Evolutionary conservation across 1,140 invertebrate genomes (phyloP).

Genomic region (Argopecten irradians): DNA sequence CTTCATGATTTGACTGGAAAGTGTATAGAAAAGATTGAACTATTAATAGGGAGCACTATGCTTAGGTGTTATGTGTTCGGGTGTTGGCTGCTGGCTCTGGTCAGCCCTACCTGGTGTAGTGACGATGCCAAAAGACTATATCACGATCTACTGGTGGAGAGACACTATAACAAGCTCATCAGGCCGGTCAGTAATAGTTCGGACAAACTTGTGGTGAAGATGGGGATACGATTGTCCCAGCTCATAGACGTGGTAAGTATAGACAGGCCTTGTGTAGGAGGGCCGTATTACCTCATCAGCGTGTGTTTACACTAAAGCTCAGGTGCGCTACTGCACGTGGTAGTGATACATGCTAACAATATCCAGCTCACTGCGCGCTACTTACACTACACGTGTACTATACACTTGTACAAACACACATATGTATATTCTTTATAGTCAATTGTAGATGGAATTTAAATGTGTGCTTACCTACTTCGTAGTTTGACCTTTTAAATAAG

Average conservation of each 20-base stretch:
- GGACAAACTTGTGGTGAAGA: slow-evolving; percentile 92
- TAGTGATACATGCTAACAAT: neutral
- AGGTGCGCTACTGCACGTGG: neutral
- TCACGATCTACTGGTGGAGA: slow-evolving; percentile 86
- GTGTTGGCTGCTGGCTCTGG: slow-evolving; percentile 28
- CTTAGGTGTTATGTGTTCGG: neutral
- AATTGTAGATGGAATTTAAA: neutral
- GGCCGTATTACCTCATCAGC: neutral
- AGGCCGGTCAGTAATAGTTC: slow-evolving; percentile 93
- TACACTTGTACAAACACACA: neutral
- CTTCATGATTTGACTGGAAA: slow-evolving; percentile 13
- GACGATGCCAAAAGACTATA: slow-evolving; percentile 77
- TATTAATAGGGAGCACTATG: slow-evolving; percentile 9
- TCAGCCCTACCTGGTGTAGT: slow-evolving; percentile 53
- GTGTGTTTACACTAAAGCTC: neutral
- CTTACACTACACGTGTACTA: neutral
- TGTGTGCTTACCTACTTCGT: neutral
- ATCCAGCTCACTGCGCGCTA: neutral
- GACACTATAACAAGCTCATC: slow-evolving; percentile 97
- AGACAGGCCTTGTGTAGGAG: neutral
- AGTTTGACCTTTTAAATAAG: neutral
- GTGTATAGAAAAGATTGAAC: slow-evolving; percentile 1
- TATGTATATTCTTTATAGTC: neutral
- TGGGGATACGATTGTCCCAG: slow-evolving; percentile 94
- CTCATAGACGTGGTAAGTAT: slow-evolving; percentile 97